Percentiles rank a stretch among this genome's conserved stretches.
Conservation (phyloP, 2,113 vertebrate species). For the Formicarius rufipectus region DNA sequence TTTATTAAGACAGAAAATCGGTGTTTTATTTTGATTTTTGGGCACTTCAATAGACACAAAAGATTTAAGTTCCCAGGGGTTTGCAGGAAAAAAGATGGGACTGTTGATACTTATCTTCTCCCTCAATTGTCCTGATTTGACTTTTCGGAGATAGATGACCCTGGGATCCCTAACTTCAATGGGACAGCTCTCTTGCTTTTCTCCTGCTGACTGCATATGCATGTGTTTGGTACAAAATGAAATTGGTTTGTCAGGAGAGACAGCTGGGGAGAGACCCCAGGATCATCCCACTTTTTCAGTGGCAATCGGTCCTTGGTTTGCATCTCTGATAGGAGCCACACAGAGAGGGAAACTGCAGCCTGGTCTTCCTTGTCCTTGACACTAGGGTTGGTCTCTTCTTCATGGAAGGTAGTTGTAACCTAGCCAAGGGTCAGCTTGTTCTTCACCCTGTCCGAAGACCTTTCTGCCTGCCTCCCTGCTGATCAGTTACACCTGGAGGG, state of each 20-base stretch:
- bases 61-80: rapidly evolving
- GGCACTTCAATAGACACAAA: background rate
- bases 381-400: background rate
- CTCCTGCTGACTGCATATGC: background rate
- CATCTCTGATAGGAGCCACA: rapidly evolving
- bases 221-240: background rate
- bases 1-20: background rate
- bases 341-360: background rate
- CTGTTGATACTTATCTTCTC: background rate
- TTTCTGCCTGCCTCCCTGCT: background rate
- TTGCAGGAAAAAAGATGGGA: background rate
- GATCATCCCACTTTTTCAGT: background rate
- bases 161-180: background rate
- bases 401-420: background rate
- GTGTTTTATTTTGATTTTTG: background rate
- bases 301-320: background rate
- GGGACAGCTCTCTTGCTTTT: background rate
- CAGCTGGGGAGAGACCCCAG: background rate
- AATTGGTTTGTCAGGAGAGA: background rate
- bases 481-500: background rate
- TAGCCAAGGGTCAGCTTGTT: background rate
- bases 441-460: background rate
- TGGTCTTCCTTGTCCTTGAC: background rate
- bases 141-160: background rate
- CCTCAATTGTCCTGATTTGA: background rate